These are phyloP conservation scores for Lepidothrix coronata DNA, from an alignment of 2,113 vertebrate genomes.

Conservation along the genomic window DNA sequence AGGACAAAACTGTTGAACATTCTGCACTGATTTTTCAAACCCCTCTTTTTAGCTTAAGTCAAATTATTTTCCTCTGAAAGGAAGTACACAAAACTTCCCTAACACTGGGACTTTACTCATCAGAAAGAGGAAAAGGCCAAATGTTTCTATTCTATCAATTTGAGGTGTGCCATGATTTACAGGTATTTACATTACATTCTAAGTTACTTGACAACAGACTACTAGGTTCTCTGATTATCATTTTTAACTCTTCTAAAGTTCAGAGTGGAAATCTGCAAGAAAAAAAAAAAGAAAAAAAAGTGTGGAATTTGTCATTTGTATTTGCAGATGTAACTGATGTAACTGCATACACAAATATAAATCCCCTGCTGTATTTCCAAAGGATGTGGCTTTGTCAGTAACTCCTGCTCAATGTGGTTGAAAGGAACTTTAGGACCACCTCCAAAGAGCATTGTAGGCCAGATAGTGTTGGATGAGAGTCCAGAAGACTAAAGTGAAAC, in stretches of 20 bases:
- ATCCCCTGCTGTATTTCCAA: not conserved
- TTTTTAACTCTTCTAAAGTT: not conserved
- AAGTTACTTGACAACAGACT: not conserved
- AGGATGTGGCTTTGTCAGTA: not conserved
- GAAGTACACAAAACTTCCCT: not conserved
- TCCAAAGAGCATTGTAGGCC: not conserved
- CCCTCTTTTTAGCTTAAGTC: not conserved
- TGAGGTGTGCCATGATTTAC: not conserved
- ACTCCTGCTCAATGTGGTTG: not conserved
- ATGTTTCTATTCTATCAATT: not conserved
- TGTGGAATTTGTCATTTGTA: not conserved
- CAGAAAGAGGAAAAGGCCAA: not conserved
- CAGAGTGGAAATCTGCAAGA: not conserved
- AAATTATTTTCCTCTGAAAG: not conserved
- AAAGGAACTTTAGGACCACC: not conserved
- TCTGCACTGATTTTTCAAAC: not conserved
- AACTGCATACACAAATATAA: not conserved
- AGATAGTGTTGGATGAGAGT: not conserved
- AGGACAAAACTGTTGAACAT: not conserved
- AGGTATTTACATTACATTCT: not conserved
- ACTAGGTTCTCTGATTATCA: not conserved
- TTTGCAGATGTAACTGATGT: not conserved
- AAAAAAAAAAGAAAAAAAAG: not conserved
- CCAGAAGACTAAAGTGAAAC: not conserved
- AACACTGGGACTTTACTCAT: accelerated